Conservation (phyloP, 1,140 invertebrate genomes). For the Globodera ellingtonae region DNA sequence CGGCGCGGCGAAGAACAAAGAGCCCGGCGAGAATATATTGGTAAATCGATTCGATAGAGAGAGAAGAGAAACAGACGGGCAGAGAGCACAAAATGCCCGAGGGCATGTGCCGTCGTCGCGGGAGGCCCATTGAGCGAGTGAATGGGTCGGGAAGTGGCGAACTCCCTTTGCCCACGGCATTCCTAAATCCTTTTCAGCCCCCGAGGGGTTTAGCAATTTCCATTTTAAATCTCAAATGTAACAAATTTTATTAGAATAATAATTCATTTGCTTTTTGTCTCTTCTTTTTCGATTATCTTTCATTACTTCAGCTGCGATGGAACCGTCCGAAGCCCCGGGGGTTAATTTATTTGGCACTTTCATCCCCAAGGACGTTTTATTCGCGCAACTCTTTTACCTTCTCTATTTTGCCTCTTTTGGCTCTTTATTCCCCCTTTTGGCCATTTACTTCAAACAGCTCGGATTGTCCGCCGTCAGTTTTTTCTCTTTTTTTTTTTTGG, state of each 20-base stretch:
- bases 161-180: neutral
- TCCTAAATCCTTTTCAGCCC: neutral
- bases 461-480: slow-evolving; percentile 68
- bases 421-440: slow-evolving; percentile 93
- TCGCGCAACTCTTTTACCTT: slow-evolving; percentile 95
- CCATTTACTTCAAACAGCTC: slow-evolving; percentile 89
- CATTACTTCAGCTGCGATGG: neutral
- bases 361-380: slow-evolving; percentile 74
- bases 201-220: neutral
- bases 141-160: neutral
- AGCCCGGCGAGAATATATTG: neutral
- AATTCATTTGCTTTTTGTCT: neutral
- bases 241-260: neutral
- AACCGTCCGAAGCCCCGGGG: slow-evolving; percentile 13
- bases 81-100: neutral
- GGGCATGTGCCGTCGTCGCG: neutral
- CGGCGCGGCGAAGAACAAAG: no score
- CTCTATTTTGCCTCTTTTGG: slow-evolving; percentile 99
- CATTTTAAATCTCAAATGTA: neutral
- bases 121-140: neutral
- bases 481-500: slow-evolving; percentile 1
- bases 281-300: neutral
- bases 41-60: neutral
- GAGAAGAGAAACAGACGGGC: neutral
- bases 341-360: slow-evolving; percentile 53